Evolutionary conservation across 1,140 invertebrate genomes (phyloP), one percentile per base, ranked within the genome.

Genomic region (Galleria mellonella): DNA sequence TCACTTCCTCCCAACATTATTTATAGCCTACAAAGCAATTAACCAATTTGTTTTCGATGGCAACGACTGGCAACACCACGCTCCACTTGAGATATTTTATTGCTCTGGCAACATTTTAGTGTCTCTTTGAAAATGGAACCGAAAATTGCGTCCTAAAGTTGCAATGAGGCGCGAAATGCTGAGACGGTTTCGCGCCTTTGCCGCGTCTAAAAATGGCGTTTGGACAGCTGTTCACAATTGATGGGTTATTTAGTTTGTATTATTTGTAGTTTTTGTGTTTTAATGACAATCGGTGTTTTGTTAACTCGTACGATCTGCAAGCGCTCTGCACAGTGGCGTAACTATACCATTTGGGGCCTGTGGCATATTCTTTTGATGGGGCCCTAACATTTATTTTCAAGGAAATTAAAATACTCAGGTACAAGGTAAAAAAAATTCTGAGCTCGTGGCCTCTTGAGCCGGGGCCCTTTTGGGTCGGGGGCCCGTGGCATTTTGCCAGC

Each of bases 41-140:
- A 79, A 75, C 73, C 69, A 82, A 82, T 82, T 82, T 77, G 74
- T 75, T 69, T 69, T 55, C 61, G 53, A 65, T 56, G 47, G 43
- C 50, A 51, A 38, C 40, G 50, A 55, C 64, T 73, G 69, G 63
- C 69, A 76, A 67, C 68, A 66, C 49, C 50, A 79, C 78, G 78
- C 63, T 71, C 55, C 53, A 48, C 55, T 75, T 54, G 50, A 52
- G 42, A 33, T 75, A 51, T 58, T 83, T 83, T 82, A 82, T 79
- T 58, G 53, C 70, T 17, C 55, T 60, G 67, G 72, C 75, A 79
- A 82, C 75, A 82, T 75, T 82, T 78, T 82, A 82, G 65, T 60
- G 55, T 73, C 67, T 55, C 72, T 79, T 79, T 79, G 72, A 79
- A 79, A 76, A 65, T 68, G 62, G 61, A 73, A 82, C 64, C 62